These are phyloP conservation scores for Harpalus rufipes DNA, from an alignment of 2,888 invertebrate species.

Conservation along the genomic window DNA sequence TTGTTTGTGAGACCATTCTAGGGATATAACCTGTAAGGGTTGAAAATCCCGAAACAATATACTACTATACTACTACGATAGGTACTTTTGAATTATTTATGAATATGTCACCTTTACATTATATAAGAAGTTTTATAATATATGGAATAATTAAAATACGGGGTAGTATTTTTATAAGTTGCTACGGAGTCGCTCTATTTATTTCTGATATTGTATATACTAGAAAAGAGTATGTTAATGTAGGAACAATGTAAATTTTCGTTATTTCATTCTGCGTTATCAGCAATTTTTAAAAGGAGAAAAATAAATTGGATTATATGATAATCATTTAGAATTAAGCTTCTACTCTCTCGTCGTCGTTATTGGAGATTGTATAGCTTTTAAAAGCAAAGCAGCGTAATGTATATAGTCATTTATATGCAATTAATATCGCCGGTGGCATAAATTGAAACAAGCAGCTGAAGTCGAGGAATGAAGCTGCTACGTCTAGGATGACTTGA, in stretches of 20 bases:
- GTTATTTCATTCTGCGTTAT: neutral
- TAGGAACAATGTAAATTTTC: neutral
- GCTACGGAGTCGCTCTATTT: too few species aligned
- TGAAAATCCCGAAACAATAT: too few species aligned
- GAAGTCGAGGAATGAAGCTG: constrained; percentile 1
- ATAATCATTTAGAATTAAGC: neutral
- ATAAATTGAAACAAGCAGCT: constrained; percentile 14
- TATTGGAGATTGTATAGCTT: constrained; percentile 1
- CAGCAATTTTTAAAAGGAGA: neutral
- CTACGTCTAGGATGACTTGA: constrained; percentile 36
- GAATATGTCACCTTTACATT: too few species aligned
- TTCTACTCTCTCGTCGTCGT: neutral
- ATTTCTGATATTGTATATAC: too few species aligned
- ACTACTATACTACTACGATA: too few species aligned
- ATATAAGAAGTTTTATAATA: too few species aligned
- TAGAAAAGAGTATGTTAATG: neutral
- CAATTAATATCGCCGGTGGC: constrained; percentile 21
- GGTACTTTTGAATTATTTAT: too few species aligned
- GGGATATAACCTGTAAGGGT: too few species aligned
- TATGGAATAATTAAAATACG: too few species aligned
- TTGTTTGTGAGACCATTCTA: too few species aligned
- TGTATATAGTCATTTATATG: constrained; percentile 3
- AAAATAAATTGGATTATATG: neutral
- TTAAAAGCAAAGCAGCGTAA: constrained; percentile 7
- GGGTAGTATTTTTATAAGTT: too few species aligned